Conservation (phyloP, 1,140 invertebrate genomes). For the Musca vetustissima region DNA sequence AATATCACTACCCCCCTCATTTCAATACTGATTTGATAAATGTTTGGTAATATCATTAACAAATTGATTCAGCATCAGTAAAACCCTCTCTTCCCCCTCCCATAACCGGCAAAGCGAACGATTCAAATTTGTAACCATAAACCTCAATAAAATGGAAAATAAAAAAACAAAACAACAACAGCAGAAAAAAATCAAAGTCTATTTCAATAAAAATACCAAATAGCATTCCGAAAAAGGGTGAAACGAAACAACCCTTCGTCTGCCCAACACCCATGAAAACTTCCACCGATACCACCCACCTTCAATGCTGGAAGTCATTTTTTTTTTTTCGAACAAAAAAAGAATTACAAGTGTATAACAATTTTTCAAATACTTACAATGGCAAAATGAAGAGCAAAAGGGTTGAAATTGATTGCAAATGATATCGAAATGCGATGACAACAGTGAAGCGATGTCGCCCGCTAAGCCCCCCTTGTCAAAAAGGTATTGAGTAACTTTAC, state of each 20-base stretch:
- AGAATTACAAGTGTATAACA: slow-evolving; percentile 19
- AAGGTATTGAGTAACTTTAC: too few species aligned
- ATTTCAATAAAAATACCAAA: not conserved
- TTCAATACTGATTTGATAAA: slow-evolving; percentile 10
- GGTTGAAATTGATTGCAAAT: slow-evolving; percentile 24
- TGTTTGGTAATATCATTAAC: slow-evolving; percentile 21
- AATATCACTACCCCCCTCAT: too few species aligned
- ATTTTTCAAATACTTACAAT: slow-evolving; percentile 23
- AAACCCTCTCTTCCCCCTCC: too few species aligned
- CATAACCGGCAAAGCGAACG: not conserved
- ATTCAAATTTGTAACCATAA: not conserved
- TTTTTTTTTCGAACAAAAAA: not conserved
- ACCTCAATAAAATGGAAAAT: not conserved
- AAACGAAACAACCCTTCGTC: not conserved
- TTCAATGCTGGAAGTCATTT: too few species aligned
- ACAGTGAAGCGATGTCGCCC: too few species aligned
- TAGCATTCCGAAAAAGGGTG: not conserved
- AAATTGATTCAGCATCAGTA: too few species aligned
- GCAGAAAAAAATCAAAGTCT: slow-evolving; percentile 15
- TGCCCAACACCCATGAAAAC: too few species aligned
- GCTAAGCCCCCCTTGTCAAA: too few species aligned
- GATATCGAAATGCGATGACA: slow-evolving; percentile 2
- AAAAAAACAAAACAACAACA: slow-evolving; percentile 14
- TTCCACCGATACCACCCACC: too few species aligned
- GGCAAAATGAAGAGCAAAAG: not conserved